These are phyloP conservation scores for Pristiophorus japonicus DNA, from an alignment of 2,113 vertebrate genomes.

Conservation along the genomic window DNA sequence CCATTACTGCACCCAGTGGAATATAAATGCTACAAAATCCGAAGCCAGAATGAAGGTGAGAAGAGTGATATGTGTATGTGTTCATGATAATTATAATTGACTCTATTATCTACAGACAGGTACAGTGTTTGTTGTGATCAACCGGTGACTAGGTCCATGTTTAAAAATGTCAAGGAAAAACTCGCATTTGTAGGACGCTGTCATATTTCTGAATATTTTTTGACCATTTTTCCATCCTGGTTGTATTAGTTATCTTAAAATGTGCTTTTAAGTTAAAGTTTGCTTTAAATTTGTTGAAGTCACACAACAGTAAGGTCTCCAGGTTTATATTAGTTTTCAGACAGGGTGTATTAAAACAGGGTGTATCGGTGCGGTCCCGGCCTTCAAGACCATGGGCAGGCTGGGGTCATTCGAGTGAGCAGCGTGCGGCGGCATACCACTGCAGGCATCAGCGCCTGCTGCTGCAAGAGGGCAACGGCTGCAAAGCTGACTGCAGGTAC, in stretches of 20 bases:
- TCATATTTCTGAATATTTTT: neutral
- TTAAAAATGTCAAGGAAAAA: neutral
- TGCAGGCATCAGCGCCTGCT: no score
- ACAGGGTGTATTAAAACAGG: no score
- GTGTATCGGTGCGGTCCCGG: no score
- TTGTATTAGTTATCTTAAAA: neutral
- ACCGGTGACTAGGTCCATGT: neutral
- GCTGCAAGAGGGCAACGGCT: no score
- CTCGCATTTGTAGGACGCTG: neutral
- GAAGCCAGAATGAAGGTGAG: constrained; percentile 16
- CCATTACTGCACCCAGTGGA: constrained; percentile 15
- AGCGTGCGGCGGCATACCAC: no score
- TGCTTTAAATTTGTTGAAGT: neutral
- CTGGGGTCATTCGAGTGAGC: no score
- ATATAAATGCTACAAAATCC: neutral
- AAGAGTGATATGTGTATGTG: neutral
- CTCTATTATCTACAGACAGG: neutral
- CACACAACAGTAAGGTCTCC: no score
- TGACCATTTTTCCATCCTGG: neutral
- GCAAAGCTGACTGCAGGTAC: no score
- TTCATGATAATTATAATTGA: neutral
- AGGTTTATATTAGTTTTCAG: no score
- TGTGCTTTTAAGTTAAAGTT: neutral
- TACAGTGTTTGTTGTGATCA: neutral
- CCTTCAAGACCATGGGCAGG: no score